Base-by-base conservation (phyloP, 2,113 vertebrate genomes). In the Heptranchias perlo region DNA sequence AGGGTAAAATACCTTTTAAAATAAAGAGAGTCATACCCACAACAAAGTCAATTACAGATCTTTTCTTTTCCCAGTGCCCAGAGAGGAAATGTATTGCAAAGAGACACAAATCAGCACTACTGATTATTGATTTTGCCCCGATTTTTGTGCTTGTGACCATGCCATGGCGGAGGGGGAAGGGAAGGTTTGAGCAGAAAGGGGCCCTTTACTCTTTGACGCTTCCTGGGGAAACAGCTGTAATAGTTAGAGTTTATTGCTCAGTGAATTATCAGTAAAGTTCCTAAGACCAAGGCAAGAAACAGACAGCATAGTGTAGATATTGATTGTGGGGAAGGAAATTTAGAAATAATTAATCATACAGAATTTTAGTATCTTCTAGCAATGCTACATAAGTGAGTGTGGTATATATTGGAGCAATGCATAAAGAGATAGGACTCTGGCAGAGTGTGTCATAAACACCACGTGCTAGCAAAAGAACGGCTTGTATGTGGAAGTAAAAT, bases 401-500 rank as follows among this genome's bases (percentile, higher is more conserved):
- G 86, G 49, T 89, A 25, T 54, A 54, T 58, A 13, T 91, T 91
- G 49, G 87, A 91, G 25, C 28, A 58, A 4, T 35, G 52, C 49
- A 91, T 91, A 58, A 91, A 91, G 11, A 13, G 52, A 52, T 91
- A 91, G 49, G 49, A 54, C 28, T 91, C 87, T 58, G 52, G 2
- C 52, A 58, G 52, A 11, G 87, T 91, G 49, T 54, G 87, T 91
- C 87, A 58, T 16, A 58, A 58, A 87, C 49, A 8, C 87, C 87
- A 91, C 87, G 87, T 91, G 87, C 87, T 91, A 91, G 52, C 87
- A 91, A 13, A 35, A 58, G 52, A 14, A 35, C 54, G 49, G 87
- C 87, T 65, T 94, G 92, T 94, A 94, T 44, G 61, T 94, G 61
- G 61, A 94, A 94, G 92, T 94, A 65, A 93, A 67, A 84, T 87